phyloP scores from a whole-genome alignment of 92 coral and sea anemone genomes.

The Phymanthus crucifer region DNA sequence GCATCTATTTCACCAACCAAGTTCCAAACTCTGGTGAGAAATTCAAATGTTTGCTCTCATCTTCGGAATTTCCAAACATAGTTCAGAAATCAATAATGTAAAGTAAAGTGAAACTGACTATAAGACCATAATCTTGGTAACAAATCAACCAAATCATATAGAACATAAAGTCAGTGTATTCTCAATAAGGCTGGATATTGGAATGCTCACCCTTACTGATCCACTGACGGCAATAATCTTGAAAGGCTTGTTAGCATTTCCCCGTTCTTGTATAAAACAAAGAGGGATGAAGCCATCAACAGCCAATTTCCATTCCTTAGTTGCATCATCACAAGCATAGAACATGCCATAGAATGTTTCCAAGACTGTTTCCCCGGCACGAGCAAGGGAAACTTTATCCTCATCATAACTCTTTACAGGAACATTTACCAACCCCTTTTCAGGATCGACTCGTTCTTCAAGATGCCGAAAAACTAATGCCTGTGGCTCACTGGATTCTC shows the following conservation, averaged over 20 bases:
- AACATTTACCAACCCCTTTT: constrained; percentile 11
- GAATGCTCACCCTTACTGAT: constrained; percentile 60
- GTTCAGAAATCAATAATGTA: too few relatives aligned
- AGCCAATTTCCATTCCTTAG: constrained; percentile 72
- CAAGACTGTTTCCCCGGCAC: constrained; percentile 61
- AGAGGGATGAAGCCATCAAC: constrained; percentile 82
- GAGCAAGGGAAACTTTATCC: constrained; percentile 47
- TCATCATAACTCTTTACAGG: constrained; percentile 38
- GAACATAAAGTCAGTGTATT: too few relatives aligned
- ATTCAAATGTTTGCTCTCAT: too few relatives aligned
- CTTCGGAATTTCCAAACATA: too few relatives aligned
- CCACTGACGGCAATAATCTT: constrained; percentile 79
- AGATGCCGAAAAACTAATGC: constrained; percentile 55
- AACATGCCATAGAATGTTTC: constrained; percentile 83
- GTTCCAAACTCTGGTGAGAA: too few relatives aligned
- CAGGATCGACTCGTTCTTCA: constrained; percentile 29
- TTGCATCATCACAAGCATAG: constrained; percentile 58
- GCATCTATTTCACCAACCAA: too few relatives aligned
- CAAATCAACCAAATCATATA: too few relatives aligned
- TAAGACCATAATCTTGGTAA: too few relatives aligned
- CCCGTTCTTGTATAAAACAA: constrained; percentile 84
- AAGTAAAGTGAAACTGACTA: too few relatives aligned
- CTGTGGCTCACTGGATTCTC: constrained; percentile 63
- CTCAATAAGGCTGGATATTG: too few relatives aligned
- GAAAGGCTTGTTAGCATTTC: constrained; percentile 91